Base-by-base conservation (phyloP, 2,888 invertebrate species). In the Enoplolaimus lenunculus region DNA sequence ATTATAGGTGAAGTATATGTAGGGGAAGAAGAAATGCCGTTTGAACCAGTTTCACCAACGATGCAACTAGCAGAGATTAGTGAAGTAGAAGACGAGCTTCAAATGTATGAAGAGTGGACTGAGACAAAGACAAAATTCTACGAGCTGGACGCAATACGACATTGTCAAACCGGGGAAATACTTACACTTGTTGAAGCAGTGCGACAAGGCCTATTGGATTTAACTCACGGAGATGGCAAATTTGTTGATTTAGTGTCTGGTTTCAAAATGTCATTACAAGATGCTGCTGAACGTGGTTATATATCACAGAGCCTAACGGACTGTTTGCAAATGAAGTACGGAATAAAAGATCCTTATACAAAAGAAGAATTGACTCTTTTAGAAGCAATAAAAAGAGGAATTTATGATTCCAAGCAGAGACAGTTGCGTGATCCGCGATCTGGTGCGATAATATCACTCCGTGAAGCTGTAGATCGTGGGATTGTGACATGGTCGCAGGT, bases 111-210 rank as follows among this genome's bases (percentile, higher is more conserved):
- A 60, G 79, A 80, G 73, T 78, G 78, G 70, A 80, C 80, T 1
- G 76, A 78, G 67, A 77, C 77, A 30, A 77, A 77, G 73, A 80
- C 80, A 0, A 77, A 80, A 71, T 80, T 80, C 76, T 80, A 80
- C 72, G 80, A 80, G 71, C 77, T 81, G 78, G 80, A 81, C 60
- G 80, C 78, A 31, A 74, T 75, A 21, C 73, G 77, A 60, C 77
- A 80, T 74, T 79, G 79, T 29, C 87, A 87, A 77, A 92, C 90
- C 0, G 91, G 89, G 74, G 89, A 91, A 80, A 86, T 89, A 74
- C 84, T 97, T 77, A 92, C 93, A 21, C 88, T 97, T 68, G 89
- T 90, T 74, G 92, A 95, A 83, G 94, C 94, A 7, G 91, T 97
- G 74, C 87, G 89, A 75, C 87, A 89, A 83, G 87, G 92, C 75